phyloP scores from a whole-genome alignment of 2,888 invertebrate genomes.

The Mylabris sibirica region DNA sequence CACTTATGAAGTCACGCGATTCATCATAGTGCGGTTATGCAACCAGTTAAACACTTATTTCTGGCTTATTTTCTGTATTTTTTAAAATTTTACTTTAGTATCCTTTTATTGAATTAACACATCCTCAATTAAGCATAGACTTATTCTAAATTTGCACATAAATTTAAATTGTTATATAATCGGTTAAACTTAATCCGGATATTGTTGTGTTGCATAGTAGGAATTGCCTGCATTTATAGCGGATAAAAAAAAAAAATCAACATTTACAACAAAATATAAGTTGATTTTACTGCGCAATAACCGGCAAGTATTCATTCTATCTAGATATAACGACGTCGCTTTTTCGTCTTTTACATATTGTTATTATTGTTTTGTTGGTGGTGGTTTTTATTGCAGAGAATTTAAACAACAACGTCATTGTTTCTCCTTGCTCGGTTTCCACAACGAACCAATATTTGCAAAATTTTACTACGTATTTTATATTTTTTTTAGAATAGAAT shows the following conservation, averaged over 20 bases:
- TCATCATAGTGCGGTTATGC: background rate
- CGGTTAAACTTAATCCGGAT: background rate
- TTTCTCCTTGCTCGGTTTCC: constrained; percentile 39
- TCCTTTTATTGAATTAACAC: background rate
- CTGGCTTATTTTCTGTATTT: background rate
- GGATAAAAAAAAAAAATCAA: constrained; percentile 10
- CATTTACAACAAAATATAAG: constrained; percentile 6
- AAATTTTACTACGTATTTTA: background rate
- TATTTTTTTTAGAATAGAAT: background rate
- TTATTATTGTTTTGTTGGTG: constrained; percentile 2
- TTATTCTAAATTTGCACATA: background rate
- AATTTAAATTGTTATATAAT: background rate
- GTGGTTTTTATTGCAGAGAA: background rate
- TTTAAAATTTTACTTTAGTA: background rate
- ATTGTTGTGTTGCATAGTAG: background rate
- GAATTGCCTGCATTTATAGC: constrained; percentile 19
- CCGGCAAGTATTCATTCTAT: constrained; percentile 25
- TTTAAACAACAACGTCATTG: constrained; percentile 18
- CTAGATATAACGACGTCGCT: background rate
- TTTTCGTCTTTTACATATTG: background rate
- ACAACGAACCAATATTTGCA: constrained; percentile 37
- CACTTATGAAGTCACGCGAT: no score
- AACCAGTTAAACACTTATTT: background rate
- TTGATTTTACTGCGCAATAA: constrained; percentile 32
- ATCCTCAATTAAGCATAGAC: background rate